Conservation (phyloP, 2,113 vertebrate genomes). For the Sarotherodon lohbergeri region DNA sequence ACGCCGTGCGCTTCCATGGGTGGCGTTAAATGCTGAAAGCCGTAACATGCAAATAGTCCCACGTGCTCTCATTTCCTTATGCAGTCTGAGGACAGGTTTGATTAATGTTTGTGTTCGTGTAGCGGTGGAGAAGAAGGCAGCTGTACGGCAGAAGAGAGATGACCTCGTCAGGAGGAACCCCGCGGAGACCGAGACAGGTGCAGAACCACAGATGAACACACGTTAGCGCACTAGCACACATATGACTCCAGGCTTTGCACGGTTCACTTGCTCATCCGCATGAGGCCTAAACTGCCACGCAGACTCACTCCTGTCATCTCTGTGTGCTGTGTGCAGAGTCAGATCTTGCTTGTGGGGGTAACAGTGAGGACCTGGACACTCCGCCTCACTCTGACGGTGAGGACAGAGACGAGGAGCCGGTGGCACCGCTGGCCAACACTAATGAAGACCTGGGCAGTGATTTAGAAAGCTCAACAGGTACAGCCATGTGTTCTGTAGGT, state of each 20-base stretch:
- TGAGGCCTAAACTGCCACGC: background rate
- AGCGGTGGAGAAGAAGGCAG: constrained; percentile 87
- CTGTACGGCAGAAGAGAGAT: constrained; percentile 77
- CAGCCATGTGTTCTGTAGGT: background rate
- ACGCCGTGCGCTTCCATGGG: rapidly evolving
- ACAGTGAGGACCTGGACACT: constrained; percentile 51
- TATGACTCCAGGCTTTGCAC: background rate
- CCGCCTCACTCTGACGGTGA: constrained; percentile 64
- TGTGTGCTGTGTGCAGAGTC: constrained; percentile 39
- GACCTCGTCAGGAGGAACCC: constrained; percentile 82
- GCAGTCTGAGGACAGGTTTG: background rate
- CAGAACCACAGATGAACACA: background rate
- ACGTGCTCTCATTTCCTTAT: background rate
- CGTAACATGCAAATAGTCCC: background rate
- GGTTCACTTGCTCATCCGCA: background rate
- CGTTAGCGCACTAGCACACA: background rate
- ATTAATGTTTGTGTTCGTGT: constrained; percentile 24
- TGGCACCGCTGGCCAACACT: constrained; percentile 62
- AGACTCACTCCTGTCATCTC: background rate
- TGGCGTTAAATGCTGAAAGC: background rate
- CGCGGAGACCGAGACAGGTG: constrained; percentile 83
- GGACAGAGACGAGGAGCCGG: constrained; percentile 58
- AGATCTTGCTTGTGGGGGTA: constrained; percentile 61
- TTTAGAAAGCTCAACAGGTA: constrained; percentile 68
- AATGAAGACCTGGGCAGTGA: constrained; percentile 66